phyloP scores from a whole-genome alignment of 2,797 vertebrate species.

The Falco cherrug region DNA sequence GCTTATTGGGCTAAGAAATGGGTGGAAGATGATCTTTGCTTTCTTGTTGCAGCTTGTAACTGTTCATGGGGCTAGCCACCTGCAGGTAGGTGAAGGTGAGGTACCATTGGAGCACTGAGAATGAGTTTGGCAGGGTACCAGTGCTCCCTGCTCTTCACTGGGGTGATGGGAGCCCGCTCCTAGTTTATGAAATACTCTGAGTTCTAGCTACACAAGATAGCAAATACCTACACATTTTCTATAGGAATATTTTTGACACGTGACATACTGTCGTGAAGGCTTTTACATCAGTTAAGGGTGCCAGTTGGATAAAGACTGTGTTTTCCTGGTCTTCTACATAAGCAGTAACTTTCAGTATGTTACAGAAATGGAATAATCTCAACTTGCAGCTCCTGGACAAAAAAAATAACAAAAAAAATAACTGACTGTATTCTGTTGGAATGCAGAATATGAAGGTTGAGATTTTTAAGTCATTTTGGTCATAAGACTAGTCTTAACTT shows the following conservation, averaged over 20 bases:
- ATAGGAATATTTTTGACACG: not conserved
- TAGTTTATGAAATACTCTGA: not conserved
- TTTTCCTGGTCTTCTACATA: not conserved
- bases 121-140: not conserved
- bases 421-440: not conserved
- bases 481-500: not conserved
- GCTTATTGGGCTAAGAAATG: not conserved
- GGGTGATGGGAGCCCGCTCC: not conserved
- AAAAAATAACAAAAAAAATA: not conserved
- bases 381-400: not conserved
- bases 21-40: not conserved
- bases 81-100: not conserved
- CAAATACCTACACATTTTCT: not conserved
- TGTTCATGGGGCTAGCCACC: not conserved
- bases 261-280: not conserved
- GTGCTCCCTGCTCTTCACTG: not conserved
- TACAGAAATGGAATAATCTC: not conserved
- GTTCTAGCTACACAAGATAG: not conserved
- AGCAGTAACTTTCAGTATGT: not conserved
- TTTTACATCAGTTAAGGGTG: not conserved
- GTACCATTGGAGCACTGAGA: not conserved
- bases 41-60: not conserved
- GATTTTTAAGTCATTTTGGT: not conserved
- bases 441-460: not conserved
- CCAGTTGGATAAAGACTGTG: not conserved